Percentiles rank a stretch among this genome's conserved stretches.
phyloP scores from a whole-genome alignment of 2,888 invertebrate genomes.

The Latrodectus elegans region DNA sequence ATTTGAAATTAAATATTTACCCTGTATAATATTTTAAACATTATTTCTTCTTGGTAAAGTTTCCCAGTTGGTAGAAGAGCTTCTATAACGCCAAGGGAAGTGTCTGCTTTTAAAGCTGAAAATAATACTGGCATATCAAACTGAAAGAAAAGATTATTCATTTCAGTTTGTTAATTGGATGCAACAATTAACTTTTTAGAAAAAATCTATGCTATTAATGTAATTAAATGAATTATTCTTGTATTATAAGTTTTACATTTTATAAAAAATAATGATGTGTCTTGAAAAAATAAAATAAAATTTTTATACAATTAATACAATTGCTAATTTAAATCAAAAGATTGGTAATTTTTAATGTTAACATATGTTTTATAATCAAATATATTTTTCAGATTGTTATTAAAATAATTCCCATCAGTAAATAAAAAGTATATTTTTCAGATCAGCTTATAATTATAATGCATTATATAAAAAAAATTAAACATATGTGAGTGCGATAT shows the following conservation, averaged over 20 bases:
- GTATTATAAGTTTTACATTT: too few species aligned
- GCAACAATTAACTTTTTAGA: too few species aligned
- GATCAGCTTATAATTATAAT: neutral
- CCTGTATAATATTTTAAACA: conserved; percentile 64
- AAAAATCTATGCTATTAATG: too few species aligned
- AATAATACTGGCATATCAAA: conserved; percentile 70
- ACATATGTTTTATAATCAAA: neutral
- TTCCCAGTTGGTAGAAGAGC: conserved; percentile 58
- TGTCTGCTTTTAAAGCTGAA: conserved; percentile 60
- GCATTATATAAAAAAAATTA: neutral
- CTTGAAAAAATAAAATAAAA: too few species aligned
- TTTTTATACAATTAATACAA: too few species aligned
- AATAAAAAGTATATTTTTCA: neutral
- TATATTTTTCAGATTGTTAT: neutral
- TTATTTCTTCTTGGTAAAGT: conserved; percentile 48
- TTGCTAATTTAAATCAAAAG: neutral
- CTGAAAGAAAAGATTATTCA: conserved; percentile 32
- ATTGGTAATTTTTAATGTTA: neutral
- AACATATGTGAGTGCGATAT: too few species aligned
- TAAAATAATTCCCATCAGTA: neutral
- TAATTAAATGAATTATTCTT: too few species aligned
- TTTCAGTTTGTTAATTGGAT: too few species aligned
- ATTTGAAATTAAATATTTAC: conserved; percentile 24
- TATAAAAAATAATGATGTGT: too few species aligned
- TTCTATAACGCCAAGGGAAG: conserved; percentile 49